Conservation (phyloP, 2,888 invertebrate species). For the Eupeodes latifasciatus region DNA sequence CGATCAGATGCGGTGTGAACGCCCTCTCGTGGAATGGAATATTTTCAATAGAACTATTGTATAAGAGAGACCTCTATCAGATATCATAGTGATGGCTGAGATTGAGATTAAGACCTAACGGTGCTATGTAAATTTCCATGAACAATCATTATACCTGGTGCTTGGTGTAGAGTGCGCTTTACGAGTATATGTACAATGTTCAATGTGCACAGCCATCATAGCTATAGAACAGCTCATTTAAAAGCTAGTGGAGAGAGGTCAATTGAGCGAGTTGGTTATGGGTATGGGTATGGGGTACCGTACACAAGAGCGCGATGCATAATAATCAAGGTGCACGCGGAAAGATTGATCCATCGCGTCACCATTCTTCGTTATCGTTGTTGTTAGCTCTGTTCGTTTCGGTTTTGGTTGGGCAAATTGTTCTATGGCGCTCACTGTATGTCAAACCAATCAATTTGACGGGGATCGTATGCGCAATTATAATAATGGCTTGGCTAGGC, state of each 20-base stretch:
- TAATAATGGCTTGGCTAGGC: not conserved
- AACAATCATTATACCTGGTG: constrained; percentile 33
- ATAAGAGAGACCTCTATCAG: constrained; percentile 52
- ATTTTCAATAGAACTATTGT: constrained; percentile 66
- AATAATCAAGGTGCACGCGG: constrained; percentile 48
- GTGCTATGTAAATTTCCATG: constrained; percentile 63
- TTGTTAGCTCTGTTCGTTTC: not conserved
- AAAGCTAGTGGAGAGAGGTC: constrained; percentile 55
- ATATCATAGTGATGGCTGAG: constrained; percentile 55
- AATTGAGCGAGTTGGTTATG: constrained; percentile 17
- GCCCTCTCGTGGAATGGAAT: constrained; percentile 58
- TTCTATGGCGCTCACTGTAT: constrained; percentile 52
- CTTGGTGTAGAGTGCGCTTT: not conserved
- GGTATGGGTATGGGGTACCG: constrained; percentile 23
- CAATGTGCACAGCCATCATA: no score
- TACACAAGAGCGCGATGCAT: constrained; percentile 24
- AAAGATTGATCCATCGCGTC: constrained; percentile 44
- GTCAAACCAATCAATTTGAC: constrained; percentile 76
- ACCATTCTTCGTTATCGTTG: not conserved
- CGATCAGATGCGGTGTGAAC: constrained; percentile 48
- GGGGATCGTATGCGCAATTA: constrained; percentile 50
- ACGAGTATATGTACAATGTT: no score
- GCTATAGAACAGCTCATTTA: constrained; percentile 8
- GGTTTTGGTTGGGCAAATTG: constrained; percentile 25
- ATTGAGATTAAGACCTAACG: constrained; percentile 71